Conservation (phyloP, 2,888 invertebrate species). For the Brachylomia viminalis region DNA sequence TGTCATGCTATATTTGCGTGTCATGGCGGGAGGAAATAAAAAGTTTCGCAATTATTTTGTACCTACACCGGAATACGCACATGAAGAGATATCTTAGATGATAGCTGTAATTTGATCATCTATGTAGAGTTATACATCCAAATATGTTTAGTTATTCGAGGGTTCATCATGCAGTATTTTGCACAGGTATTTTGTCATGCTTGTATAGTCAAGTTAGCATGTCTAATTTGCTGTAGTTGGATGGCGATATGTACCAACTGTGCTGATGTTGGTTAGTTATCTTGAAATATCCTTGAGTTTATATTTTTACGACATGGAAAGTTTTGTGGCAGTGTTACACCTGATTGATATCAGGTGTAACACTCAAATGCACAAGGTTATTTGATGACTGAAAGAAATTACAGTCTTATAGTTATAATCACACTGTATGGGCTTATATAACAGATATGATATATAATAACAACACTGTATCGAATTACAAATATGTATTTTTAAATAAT, state of each 20-base stretch:
- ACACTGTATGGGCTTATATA: slow-evolving; percentile 35
- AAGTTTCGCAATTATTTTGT: slow-evolving; percentile 70
- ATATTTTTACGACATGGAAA: slow-evolving; percentile 46
- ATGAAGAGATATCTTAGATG: slow-evolving; percentile 22
- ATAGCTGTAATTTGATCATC: slow-evolving; percentile 43
- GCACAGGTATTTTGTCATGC: slow-evolving; percentile 72
- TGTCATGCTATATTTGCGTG: slow-evolving; percentile 83
- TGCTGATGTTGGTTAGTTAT: slow-evolving; percentile 54
- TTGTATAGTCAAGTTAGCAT: slow-evolving; percentile 64
- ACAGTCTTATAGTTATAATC: slow-evolving; percentile 17
- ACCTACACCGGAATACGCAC: slow-evolving; percentile 44
- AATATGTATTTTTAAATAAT: slow-evolving; percentile 43
- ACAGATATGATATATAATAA: slow-evolving; percentile 23
- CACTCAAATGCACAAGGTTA: slow-evolving; percentile 51
- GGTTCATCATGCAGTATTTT: slow-evolving; percentile 47
- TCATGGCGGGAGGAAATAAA: slow-evolving; percentile 81
- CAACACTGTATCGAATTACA: slow-evolving; percentile 53
- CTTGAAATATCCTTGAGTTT: slow-evolving; percentile 45
- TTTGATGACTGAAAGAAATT: slow-evolving; percentile 45
- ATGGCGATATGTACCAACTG: slow-evolving; percentile 48
- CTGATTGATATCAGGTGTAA: slow-evolving; percentile 54
- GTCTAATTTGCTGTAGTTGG: slow-evolving; percentile 65
- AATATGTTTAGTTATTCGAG: slow-evolving; percentile 24
- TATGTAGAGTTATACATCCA: neutral
- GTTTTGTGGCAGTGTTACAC: slow-evolving; percentile 51